Evolutionary conservation across 2,113 vertebrate genomes (phyloP).

Genomic region (Pampusana beccarii): DNA sequence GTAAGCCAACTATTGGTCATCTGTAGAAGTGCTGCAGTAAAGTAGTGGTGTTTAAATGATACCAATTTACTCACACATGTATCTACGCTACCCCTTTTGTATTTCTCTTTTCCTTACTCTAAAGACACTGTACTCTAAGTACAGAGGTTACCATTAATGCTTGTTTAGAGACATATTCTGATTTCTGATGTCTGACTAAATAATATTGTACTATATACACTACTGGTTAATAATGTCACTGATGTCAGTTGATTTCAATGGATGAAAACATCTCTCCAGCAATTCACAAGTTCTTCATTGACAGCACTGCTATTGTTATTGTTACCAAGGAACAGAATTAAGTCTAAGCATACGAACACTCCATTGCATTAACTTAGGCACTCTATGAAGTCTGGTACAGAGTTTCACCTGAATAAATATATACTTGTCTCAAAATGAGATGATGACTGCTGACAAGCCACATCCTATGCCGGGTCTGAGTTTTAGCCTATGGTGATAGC

Average conservation of each 20-base stretch:
- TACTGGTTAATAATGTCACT: neutral
- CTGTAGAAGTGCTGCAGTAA: neutral
- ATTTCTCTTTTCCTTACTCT: neutral
- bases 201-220: neutral
- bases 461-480: neutral
- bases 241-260: neutral
- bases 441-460: neutral
- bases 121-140: neutral
- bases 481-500: neutral
- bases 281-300: neutral
- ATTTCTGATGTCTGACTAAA: neutral
- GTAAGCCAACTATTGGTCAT: neutral
- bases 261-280: neutral
- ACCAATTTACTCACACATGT: fast-evolving
- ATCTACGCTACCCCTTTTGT: neutral
- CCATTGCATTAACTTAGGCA: neutral
- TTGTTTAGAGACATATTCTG: neutral
- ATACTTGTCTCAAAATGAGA: neutral
- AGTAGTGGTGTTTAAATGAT: neutral
- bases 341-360: neutral
- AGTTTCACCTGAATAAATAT: neutral
- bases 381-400: neutral
- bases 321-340: neutral
- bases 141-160: neutral
- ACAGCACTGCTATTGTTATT: neutral